A percentile compares a stretch with the other conserved stretches of the same genome.
These are phyloP conservation scores for Hemiscyllium ocellatum DNA, from an alignment of 2,113 vertebrate species.

Conservation along the genomic window DNA sequence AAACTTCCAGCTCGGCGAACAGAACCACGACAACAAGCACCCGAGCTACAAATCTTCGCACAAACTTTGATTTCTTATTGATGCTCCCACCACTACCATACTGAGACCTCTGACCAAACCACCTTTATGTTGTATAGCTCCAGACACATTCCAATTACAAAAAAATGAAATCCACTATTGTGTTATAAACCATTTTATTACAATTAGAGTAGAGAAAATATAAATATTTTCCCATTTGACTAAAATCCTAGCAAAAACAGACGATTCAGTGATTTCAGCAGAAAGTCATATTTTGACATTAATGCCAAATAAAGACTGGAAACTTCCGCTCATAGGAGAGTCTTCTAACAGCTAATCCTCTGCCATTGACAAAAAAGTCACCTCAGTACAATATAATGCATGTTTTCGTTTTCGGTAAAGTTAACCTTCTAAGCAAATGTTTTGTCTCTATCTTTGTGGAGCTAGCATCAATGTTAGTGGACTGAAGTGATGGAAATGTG, in stretches of 20 bases:
- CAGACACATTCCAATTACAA: neutral
- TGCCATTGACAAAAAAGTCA: neutral
- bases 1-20: too few relatives aligned
- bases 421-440: neutral
- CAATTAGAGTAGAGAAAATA: neutral
- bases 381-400: neutral
- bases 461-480: neutral
- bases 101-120: neutral
- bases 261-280: neutral
- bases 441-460: neutral
- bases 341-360: neutral
- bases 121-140: neutral
- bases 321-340: neutral
- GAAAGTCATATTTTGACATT: neutral
- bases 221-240: neutral
- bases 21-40: too few relatives aligned
- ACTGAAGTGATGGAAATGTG: neutral
- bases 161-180: neutral
- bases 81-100: neutral
- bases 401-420: neutral
- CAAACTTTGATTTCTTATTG: too few relatives aligned
- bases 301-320: neutral
- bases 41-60: too few relatives aligned
- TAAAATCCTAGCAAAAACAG: neutral
- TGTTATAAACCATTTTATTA: neutral